Evolutionary conservation across 2,888 invertebrate species (phyloP), one percentile per base, ranked within the genome.

Genomic region (Polydesmus complanatus): DNA sequence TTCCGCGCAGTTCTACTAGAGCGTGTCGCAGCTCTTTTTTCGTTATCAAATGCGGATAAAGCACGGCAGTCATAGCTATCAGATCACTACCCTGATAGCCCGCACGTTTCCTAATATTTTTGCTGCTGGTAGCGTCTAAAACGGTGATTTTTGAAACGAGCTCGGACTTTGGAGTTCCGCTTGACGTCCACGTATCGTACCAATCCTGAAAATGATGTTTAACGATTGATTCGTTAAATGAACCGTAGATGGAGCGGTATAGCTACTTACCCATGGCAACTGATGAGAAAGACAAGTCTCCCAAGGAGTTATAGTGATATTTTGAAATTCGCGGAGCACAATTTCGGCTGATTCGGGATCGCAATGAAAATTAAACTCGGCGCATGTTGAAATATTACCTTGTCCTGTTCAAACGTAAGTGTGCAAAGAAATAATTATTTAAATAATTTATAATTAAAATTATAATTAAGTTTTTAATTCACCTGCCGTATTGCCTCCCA

Each of bases 271-370:
- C 69, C 73, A 67, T 25, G 72, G 64, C 19, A 77, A 68, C 56
- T 67, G 66, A 18, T 70, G 68, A 22, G 72, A 71, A 25, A 77
- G 67, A 66, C 81, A 81, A 0, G 82, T 74, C 71, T 88, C 88
- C 85, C 85, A 87, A 0, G 86, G 83, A 3, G 85, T 70, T 25
- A 87, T 71, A 56, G 75, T 78, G 1, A 85, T 75, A 57, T 72
- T 72, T 52, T 71, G 72, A 47, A 80, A 74, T 66, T 78, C 78
- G 25, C 78, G 74, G n/a, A 88, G 73, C n/a, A 85, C 81, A 55
- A 86, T 81, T 66, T 81, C 77, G 0, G 84, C 87, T 1, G 87
- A 84, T 73, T 89, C 88, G 0, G 88, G 86, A 73, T 89, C 88
- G 23, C 74, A 74, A 66, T 78, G 79, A 70, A 88, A 88, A 73